These are phyloP conservation scores for Erannis defoliaria DNA, from an alignment of 2,888 invertebrate species.

Conservation along the genomic window DNA sequence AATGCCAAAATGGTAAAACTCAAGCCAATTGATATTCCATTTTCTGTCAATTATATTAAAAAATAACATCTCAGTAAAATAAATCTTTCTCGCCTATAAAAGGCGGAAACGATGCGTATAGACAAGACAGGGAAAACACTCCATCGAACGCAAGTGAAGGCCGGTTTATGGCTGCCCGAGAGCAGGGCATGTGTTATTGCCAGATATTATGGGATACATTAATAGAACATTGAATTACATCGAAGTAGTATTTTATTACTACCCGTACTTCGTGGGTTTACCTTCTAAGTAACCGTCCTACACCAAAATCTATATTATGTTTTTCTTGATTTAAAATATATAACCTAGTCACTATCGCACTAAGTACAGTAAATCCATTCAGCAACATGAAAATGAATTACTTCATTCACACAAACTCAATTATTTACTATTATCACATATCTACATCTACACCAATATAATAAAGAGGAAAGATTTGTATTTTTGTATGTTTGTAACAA, in stretches of 20 bases:
- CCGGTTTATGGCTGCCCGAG: not conserved
- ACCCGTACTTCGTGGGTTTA: not conserved
- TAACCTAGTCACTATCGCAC: too few species aligned
- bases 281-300: not conserved
- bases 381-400: too few species aligned
- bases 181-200: not conserved
- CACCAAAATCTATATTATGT: too few species aligned
- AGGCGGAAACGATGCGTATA: constrained; percentile 1
- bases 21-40: not conserved
- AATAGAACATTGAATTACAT: constrained; percentile 1
- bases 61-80: not conserved
- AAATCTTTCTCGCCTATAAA: constrained; percentile 4
- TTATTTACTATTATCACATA: too few species aligned
- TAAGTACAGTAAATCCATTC: too few species aligned
- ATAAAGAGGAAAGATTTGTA: too few species aligned
- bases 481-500: too few species aligned
- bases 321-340: too few species aligned
- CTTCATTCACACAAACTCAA: too few species aligned
- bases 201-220: constrained; percentile 3
- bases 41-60: not conserved
- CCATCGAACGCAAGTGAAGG: not conserved
- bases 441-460: too few species aligned
- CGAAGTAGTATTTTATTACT: not conserved
- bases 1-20: not conserved
- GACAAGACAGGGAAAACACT: constrained; percentile 3